Evolutionary conservation across 2,888 invertebrate genomes (phyloP), one percentile per base, ranked within the genome.

Genomic region (Netelia inedita): DNA sequence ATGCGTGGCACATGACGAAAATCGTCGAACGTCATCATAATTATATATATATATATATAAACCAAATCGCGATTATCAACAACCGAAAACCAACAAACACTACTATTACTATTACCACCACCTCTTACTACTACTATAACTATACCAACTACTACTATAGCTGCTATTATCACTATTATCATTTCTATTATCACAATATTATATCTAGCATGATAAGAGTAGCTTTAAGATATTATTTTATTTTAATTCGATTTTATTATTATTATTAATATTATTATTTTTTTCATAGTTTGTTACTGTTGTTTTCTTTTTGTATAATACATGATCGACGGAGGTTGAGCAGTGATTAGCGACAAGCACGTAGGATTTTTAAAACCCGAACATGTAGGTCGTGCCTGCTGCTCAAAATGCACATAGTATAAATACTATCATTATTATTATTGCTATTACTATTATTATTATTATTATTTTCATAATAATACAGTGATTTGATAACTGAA

Each of bases 271-370:
- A 28, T 28, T 28, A 28, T 66, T 63, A 19, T 50, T 76, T 91
- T 91, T 92, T 92, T 91, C 89, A 93, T 93, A 93, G 91, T 93
- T 92, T 92, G 91, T 93, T 93, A 92, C 92, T 90, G 92, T 93
- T 93, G 91, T 92, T 92, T 65, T 21, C 23, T 61, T 61, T 19
- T 92, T 92, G 91, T 93, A 92, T 91, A 89, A 91, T 91, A 91
- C 74, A 23, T 28, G 61, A 23, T 61, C 19, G 61, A 23, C 10
- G 28, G 23, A 61, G 74, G 19, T 53, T 35, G 80, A 19, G 53
- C 43, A 72, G 50, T 61, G n/a, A 76, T 50, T 75, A 57, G 59
- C 65, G 21, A 76, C 35, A 50, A 69, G 53, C 69, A 23, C 61
- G 61, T 61, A 28, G 23, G 61, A 61, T 28, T 28, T 28, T 11